Evolutionary conservation across 2,113 vertebrate species (phyloP), one percentile per base, ranked within the genome.

Genomic region (Grus americana): DNA sequence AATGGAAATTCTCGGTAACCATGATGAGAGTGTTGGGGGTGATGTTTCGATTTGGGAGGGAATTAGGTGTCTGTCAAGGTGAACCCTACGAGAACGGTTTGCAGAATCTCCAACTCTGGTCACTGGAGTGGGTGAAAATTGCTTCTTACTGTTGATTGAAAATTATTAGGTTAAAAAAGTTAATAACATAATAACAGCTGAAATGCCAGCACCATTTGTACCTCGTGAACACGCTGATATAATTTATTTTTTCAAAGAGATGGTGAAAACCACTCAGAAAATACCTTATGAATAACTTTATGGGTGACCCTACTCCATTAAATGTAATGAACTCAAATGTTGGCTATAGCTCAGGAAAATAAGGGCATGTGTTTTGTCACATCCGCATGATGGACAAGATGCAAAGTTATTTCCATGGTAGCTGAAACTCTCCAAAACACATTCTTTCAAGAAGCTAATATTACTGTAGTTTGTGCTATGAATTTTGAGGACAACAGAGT

Each of bases 141-240:
- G 61, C 91, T 97, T 88, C 80, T 74, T 91, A 76, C 95, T 92
- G 66, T 76, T 91, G 86, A 96, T 83, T 96, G 86, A 91, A 96
- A 97, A 97, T 96, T 95, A 97, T 81, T 90, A 96, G 91, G 92
- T 93, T 96, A 91, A 80, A 95, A 96, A 95, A 92, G 83, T 92
- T 97, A 97, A 96, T 97, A 95, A 83, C 78, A 49, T 92, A 82
- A 95, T 95, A 96, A 97, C 94, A 96, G 92, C 73, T 78, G 70
- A 97, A 97, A 97, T 95, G 91, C 84, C 95, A 95, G 92, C 68
- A 93, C 88, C 59, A 50, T 92, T 97, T 95, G 93, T 82, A 95
- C 90, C 81, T 95, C 30, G 1, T 81, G 91, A 96, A 94, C 86
- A 89, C 83, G 90, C 95, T 89, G 88, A 87, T 93, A 76, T 65